Percentiles rank a stretch among this genome's conserved stretches.
phyloP scores from a whole-genome alignment of 2,797 vertebrate genomes.

The Muraenolepis orangiensis region DNA sequence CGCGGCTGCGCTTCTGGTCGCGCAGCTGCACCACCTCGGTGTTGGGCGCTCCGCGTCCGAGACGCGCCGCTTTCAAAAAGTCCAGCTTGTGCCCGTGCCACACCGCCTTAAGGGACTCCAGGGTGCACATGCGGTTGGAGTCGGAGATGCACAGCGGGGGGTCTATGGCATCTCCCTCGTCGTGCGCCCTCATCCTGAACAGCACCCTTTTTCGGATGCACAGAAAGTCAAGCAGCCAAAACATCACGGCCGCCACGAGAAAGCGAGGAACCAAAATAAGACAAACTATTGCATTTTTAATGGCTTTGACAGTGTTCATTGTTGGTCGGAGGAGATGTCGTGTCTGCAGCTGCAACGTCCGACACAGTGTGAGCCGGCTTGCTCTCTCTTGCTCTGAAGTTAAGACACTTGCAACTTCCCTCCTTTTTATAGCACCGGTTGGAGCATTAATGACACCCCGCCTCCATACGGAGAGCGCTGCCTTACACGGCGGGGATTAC shows the following conservation, averaged over 20 bases:
- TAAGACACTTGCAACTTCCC: conserved; percentile 74
- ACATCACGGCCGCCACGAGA: conserved; percentile 86
- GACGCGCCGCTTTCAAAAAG: conserved; percentile 89
- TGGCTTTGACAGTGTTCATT: conserved; percentile 81
- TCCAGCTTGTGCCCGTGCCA: conserved; percentile 96
- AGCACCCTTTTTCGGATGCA: conserved; percentile 90
- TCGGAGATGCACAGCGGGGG: conserved; percentile 92
- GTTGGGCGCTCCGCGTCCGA: conserved; percentile 87
- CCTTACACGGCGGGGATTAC: conserved; percentile 91
- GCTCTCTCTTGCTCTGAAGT: conserved; percentile 53
- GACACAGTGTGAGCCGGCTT: conserved; percentile 45
- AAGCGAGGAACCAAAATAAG: conserved; percentile 89
- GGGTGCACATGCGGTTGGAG: conserved; percentile 89
- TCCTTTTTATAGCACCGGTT: conserved; percentile 86
- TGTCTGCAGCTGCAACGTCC: neutral
- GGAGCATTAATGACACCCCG: conserved; percentile 92
- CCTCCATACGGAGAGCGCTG: conserved; percentile 84
- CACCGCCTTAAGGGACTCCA: conserved; percentile 91
- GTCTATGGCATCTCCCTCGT: conserved; percentile 75
- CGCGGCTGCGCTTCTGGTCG: conserved; percentile 74
- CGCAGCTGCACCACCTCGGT: conserved; percentile 87
- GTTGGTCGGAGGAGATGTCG: conserved; percentile 42
- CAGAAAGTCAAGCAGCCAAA: conserved; percentile 94
- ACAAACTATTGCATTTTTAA: conserved; percentile 86
- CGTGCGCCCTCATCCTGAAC: conserved; percentile 62